phyloP scores from a whole-genome alignment of 2,888 invertebrate genomes.

The Netelia melanura region DNA sequence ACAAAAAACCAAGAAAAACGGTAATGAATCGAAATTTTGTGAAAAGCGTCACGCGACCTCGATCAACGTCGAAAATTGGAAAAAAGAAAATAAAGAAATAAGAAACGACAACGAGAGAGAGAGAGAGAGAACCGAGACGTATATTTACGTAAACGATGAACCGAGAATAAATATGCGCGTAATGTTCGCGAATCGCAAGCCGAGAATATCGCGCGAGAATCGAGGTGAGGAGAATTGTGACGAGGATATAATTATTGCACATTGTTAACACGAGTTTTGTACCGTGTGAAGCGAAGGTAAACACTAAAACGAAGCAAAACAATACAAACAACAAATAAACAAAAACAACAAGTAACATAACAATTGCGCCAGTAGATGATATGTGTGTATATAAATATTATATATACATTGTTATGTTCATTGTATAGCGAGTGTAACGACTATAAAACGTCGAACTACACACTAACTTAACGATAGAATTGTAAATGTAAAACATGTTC shows the following conservation, averaged over 20 bases:
- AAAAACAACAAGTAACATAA: conserved; percentile 48
- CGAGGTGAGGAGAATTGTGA: conserved; percentile 49
- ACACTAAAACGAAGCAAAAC: no score
- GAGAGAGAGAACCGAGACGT: not conserved
- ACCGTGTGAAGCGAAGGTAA: conserved; percentile 65
- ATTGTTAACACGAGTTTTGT: conserved; percentile 75
- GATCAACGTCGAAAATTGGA: not conserved
- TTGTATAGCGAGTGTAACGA: conserved; percentile 73
- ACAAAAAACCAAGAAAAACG: not conserved
- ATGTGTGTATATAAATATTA: conserved; percentile 40
- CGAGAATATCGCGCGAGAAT: conserved; percentile 42
- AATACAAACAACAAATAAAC: conserved; percentile 56
- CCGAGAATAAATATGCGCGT: conserved; percentile 35
- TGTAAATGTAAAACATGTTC: conserved; percentile 63
- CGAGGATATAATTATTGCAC: conserved; percentile 64
- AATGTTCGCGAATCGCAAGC: conserved; percentile 39
- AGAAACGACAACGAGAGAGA: not conserved
- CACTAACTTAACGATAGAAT: conserved; percentile 67
- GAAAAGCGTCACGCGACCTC: not conserved
- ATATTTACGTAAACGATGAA: no score
- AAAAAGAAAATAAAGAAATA: not conserved
- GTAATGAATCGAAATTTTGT: not conserved
- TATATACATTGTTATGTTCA: conserved; percentile 75
- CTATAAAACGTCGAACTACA: conserved; percentile 56
- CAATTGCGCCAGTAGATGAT: conserved; percentile 72